phyloP scores from a whole-genome alignment of 2,797 vertebrate species.

The Allobates femoralis region DNA sequence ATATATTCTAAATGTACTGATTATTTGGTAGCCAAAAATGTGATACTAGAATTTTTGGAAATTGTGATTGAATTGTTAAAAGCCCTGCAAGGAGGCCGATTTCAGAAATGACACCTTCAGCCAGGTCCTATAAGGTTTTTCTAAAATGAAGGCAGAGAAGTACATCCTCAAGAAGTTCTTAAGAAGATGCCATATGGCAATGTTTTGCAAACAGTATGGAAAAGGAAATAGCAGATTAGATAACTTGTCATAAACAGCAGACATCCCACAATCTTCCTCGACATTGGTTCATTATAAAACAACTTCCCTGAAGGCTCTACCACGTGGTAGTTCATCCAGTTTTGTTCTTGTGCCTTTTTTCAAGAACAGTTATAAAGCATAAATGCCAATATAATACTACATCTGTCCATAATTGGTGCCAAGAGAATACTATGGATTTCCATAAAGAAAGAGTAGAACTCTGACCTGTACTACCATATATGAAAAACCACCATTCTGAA shows the following conservation, averaged over 20 bases:
- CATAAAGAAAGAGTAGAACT: no score
- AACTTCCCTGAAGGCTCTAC: not conserved
- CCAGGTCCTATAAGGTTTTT: not conserved
- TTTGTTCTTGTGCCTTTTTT: not conserved
- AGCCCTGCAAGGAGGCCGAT: not conserved
- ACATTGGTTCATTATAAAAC: conserved; percentile 21
- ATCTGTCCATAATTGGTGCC: no score
- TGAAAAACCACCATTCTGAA: no score
- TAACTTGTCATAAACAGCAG: conserved; percentile 25
- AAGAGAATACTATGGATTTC: not conserved
- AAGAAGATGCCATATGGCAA: conserved; percentile 1
- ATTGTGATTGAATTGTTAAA: conserved; percentile 2
- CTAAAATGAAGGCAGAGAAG: conserved; percentile 7
- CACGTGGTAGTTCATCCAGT: conserved; percentile 2
- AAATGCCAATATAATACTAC: not conserved
- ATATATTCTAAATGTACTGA: no score
- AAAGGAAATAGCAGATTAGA: not conserved
- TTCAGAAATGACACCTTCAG: not conserved
- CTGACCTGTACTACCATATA: no score
- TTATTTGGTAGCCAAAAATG: not conserved
- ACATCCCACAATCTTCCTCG: not conserved
- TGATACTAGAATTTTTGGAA: not conserved
- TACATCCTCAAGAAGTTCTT: not conserved
- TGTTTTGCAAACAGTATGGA: not conserved
- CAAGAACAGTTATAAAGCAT: not conserved